Base-by-base conservation (phyloP, 2,113 vertebrate species). In the Microtus pennsylvanicus region DNA sequence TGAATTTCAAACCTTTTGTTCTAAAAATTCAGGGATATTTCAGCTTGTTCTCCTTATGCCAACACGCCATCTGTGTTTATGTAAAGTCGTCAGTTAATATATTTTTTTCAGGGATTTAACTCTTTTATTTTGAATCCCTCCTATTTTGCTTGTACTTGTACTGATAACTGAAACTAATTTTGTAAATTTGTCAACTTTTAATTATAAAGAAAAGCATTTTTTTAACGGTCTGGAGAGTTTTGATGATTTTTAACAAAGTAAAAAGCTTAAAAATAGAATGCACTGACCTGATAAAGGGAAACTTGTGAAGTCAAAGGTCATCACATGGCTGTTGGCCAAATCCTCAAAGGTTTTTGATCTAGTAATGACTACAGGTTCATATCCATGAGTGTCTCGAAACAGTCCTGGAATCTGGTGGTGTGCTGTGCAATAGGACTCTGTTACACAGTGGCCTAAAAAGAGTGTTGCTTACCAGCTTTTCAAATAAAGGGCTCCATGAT, bases 1-100 rank as follows among this genome's bases (percentile, higher is more conserved):
- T 99, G 99, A 99, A 99, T 98, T 99, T 99, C 91, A 98, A 98
- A 97, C 96, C 98, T 99, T 98, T 98, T 97, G 98, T 99, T 99
- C 98, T 99, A 99, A 99, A 99, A 99, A 99, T 99, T 99, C 99
- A 99, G 99, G 99, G 99, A 99, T 99, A 99, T 99, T 99, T 99
- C 98, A 99, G 98, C 98, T 99, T 98, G 98, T 98, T 98, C 98
- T 99, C 97, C 99, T 98, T 99, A 98, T 98, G 98, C 98, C 98
- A 98, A 99, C 90, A 96, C 97, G 97, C 98, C 97, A 98, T 98
- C 98, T 99, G 99, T 99, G 98, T 99, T 98, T 98, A 96, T 98
- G 98, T 98, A 98, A 98, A 98, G 97, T 97, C 98, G 96, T 98
- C 97, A 90, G 96, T 97, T 98, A 98, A 96, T 98, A 97, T 97